phyloP scores from a whole-genome alignment of 1,140 invertebrate genomes.

The Luehdorfia chinensis region DNA sequence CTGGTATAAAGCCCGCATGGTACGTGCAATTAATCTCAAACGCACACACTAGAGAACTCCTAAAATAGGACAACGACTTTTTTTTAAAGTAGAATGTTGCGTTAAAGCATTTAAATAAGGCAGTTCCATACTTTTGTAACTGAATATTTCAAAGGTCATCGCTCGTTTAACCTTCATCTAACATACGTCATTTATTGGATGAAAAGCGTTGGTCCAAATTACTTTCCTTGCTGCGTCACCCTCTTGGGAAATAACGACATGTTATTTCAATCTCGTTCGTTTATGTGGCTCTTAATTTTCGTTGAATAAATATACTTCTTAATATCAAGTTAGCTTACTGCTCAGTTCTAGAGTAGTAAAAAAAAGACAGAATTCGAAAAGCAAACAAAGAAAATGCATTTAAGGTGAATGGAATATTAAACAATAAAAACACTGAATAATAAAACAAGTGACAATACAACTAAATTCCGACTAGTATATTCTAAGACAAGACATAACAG shows the following conservation, averaged over 20 bases:
- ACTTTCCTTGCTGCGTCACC: conserved; percentile 5
- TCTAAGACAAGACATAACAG: no score
- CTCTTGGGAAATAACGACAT: conserved; percentile 8
- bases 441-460: no score
- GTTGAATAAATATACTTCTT: conserved; percentile 9
- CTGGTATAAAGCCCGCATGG: no score
- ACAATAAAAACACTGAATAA: no score
- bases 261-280: conserved; percentile 14
- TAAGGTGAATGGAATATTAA: neutral
- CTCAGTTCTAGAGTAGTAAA: neutral
- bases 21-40: no score
- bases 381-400: neutral
- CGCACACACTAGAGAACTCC: no score
- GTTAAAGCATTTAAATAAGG: neutral
- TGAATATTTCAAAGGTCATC: conserved; percentile 1
- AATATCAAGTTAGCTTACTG: neutral
- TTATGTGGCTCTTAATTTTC: conserved; percentile 10
- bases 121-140: neutral
- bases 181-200: conserved; percentile 12
- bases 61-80: no score
- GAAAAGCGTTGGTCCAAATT: conserved; percentile 14
- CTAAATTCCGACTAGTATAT: no score
- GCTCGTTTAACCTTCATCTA: conserved; percentile 9
- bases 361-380: neutral
- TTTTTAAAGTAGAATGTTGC: no score